Evolutionary conservation across 1,140 invertebrate species (phyloP).

Genomic region (Formica selysi): DNA sequence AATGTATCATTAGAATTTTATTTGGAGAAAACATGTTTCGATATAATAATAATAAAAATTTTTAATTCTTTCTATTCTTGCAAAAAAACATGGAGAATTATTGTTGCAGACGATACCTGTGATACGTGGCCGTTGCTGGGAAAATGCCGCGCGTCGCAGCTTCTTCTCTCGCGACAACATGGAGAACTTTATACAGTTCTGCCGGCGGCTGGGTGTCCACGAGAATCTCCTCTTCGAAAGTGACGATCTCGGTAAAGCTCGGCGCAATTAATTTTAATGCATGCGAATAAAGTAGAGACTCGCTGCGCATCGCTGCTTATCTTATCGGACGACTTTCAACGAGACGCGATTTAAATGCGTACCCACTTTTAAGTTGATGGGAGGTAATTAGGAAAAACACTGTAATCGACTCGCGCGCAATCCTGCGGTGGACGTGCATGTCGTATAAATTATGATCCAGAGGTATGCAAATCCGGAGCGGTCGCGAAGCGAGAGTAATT

Average conservation of each 20-base stretch:
- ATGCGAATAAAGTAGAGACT: background rate
- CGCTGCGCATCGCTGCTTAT: background rate
- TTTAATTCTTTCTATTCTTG: too few relatives aligned
- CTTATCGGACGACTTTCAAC: constrained; percentile 48
- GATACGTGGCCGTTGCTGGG: constrained; percentile 92
- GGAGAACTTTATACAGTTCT: constrained; percentile 97
- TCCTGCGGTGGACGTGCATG: constrained; percentile 24
- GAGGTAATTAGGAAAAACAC: constrained; percentile 39
- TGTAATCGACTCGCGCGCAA: constrained; percentile 49
- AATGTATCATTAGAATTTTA: background rate
- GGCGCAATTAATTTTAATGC: constrained; percentile 58
- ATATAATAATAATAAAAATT: background rate
- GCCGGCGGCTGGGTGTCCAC: constrained; percentile 94
- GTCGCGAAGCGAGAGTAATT: constrained; percentile 54
- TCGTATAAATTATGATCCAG: constrained; percentile 46
- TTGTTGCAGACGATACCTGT: constrained; percentile 88
- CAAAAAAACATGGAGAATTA: background rate
- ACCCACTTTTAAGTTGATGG: constrained; percentile 30
- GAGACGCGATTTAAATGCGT: constrained; percentile 33
- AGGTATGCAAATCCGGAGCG: constrained; percentile 58
- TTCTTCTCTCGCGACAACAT: constrained; percentile 98
- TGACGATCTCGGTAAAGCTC: constrained; percentile 92
- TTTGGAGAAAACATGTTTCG: background rate
- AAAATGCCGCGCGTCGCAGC: constrained; percentile 92
- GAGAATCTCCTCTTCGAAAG: constrained; percentile 97